These are phyloP conservation scores for Brachirus orientalis DNA, from an alignment of 2,113 vertebrate species.

Conservation along the genomic window DNA sequence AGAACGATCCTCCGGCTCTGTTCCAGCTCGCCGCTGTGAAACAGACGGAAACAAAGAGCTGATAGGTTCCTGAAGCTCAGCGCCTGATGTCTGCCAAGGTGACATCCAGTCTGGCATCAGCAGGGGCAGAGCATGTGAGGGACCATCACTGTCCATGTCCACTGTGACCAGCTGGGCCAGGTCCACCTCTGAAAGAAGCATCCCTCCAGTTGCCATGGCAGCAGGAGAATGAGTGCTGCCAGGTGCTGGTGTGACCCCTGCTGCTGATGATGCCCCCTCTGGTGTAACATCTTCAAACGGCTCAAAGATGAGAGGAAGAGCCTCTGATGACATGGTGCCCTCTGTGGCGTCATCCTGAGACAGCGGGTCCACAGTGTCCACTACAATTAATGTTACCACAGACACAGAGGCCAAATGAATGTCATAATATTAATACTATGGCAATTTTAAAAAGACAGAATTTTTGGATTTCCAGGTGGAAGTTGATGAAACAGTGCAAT, in stretches of 20 bases:
- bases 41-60: conserved; percentile 45
- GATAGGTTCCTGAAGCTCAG: conserved; percentile 66
- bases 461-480: conserved; percentile 2
- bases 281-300: conserved; percentile 73
- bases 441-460: not conserved
- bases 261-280: conserved; percentile 23
- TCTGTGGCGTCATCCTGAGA: conserved; percentile 75
- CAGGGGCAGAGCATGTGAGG: conserved; percentile 48
- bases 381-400: conserved; percentile 42
- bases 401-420: conserved; percentile 17
- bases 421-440: not conserved
- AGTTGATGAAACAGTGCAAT: conserved; percentile 1
- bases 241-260: conserved; percentile 25
- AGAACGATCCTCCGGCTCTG: conserved; percentile 17
- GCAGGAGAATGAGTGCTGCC: conserved; percentile 47
- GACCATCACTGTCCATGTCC: conserved; percentile 66
- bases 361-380: conserved; percentile 57
- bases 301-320: conserved; percentile 82
- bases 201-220: conserved; percentile 49
- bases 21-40: conserved; percentile 31
- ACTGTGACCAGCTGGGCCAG: conserved; percentile 61
- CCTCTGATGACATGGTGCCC: conserved; percentile 79
- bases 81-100: conserved; percentile 78
- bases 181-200: conserved; percentile 57
- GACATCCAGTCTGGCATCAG: conserved; percentile 72